phyloP scores from a whole-genome alignment of 2,888 invertebrate genomes.

The Iphiclides podalirius region DNA sequence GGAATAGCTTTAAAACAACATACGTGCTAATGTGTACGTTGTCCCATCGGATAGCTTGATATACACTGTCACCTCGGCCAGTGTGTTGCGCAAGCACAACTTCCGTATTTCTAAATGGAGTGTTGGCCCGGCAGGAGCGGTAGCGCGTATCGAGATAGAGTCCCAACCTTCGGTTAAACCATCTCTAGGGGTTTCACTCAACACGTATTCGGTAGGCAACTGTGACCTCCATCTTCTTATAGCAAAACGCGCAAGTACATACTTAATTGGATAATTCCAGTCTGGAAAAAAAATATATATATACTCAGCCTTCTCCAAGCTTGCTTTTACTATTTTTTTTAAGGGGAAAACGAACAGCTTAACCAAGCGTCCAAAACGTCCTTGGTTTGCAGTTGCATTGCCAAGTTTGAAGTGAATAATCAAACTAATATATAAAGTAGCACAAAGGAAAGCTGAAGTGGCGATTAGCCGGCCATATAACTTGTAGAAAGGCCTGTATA shows the following conservation, averaged over 20 bases:
- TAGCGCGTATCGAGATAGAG: conserved; percentile 69
- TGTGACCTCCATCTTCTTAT: conserved; percentile 59
- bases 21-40: conserved; percentile 53
- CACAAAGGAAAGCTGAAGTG: too few relatives aligned
- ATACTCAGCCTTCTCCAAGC: too few relatives aligned
- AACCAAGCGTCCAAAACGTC: too few relatives aligned
- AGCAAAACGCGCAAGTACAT: conserved; percentile 55
- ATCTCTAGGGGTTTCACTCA: conserved; percentile 46
- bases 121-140: conserved; percentile 78
- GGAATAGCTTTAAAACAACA: too few relatives aligned
- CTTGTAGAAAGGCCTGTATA: too few relatives aligned
- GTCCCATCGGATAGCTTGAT: conserved; percentile 65
- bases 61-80: conserved; percentile 78
- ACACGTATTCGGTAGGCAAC: conserved; percentile 31
- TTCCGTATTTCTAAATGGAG: conserved; percentile 77
- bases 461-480: too few relatives aligned
- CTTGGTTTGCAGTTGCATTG: too few relatives aligned
- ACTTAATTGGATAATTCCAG: conserved; percentile 72
- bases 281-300: conserved; percentile 39
- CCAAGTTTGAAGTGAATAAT: too few relatives aligned
- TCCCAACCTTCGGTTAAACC: conserved; percentile 56
- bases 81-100: conserved; percentile 56
- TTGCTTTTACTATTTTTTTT: too few relatives aligned
- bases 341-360: too few relatives aligned
- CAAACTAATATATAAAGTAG: too few relatives aligned